phyloP scores from a whole-genome alignment of 2,888 invertebrate species.

The Eupithecia tripunctaria region DNA sequence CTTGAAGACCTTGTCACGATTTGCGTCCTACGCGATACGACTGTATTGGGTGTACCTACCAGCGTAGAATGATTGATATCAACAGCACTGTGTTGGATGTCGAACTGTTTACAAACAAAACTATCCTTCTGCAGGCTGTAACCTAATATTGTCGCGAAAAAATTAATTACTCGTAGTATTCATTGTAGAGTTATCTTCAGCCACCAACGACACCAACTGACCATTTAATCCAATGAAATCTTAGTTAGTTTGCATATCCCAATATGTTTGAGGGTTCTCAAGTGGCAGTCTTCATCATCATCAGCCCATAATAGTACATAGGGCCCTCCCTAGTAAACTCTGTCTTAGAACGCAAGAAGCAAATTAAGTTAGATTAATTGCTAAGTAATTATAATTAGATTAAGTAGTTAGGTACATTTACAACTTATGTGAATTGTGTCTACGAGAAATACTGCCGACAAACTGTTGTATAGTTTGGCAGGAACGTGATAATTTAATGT shows the following conservation, averaged over 20 bases:
- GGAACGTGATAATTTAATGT: no score
- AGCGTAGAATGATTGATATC: conserved; percentile 14
- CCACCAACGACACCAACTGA: background rate
- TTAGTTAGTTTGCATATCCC: background rate
- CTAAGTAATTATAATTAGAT: no score
- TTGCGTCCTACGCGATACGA: conserved; percentile 65
- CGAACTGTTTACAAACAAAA: conserved; percentile 29
- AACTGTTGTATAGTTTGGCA: no score
- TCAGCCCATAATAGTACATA: background rate
- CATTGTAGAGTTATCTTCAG: background rate
- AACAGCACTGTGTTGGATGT: conserved; percentile 18
- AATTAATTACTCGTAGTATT: no score
- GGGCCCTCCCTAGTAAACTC: background rate
- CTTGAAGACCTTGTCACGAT: conserved; percentile 71
- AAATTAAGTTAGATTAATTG: no score
- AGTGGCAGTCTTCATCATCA: background rate
- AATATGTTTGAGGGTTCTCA: background rate
- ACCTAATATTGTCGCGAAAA: background rate
- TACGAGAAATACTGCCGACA: no score
- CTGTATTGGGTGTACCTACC: conserved; percentile 14
- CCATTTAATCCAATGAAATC: background rate
- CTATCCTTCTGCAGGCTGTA: background rate
- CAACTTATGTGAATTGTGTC: no score
- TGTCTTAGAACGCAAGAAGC: background rate
- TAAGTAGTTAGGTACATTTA: no score